Evolutionary conservation across 2,888 invertebrate species (phyloP).

Genomic region (Gryllus longicercus): DNA sequence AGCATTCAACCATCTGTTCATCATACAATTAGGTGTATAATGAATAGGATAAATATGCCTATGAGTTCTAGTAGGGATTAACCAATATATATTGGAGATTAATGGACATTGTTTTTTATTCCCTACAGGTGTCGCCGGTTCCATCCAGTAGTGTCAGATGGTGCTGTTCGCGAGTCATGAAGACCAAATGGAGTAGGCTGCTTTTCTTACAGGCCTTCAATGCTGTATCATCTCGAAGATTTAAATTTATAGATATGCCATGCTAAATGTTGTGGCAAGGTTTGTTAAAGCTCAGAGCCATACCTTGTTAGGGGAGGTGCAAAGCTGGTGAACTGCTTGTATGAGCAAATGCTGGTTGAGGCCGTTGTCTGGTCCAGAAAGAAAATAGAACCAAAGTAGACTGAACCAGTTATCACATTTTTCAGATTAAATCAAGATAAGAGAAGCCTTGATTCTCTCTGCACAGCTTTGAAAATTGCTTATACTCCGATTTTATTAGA

Average conservation of each 20-base stretch:
- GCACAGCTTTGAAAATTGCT: constrained; percentile 8
- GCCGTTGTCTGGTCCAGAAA: constrained; percentile 11
- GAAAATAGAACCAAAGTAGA: constrained; percentile 9
- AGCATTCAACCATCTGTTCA: no score
- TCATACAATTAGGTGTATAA: no score
- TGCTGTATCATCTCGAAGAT: constrained; percentile 19
- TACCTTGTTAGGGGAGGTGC: not conserved
- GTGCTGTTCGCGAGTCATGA: constrained; percentile 31
- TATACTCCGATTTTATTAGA: not conserved
- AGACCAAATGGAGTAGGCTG: constrained; percentile 5
- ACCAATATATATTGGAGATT: no score
- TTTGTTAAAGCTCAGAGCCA: not conserved
- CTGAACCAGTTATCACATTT: not conserved
- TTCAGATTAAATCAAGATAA: not conserved
- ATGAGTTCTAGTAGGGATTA: no score
- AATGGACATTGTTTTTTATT: no score
- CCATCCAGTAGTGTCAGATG: constrained; percentile 39
- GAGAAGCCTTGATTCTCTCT: not conserved
- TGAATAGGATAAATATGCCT: no score
- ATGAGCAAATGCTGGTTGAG: not conserved
- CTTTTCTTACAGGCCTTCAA: constrained; percentile 1
- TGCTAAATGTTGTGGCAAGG: not conserved
- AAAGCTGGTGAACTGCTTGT: not conserved
- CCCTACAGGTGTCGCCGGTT: constrained; percentile 40
- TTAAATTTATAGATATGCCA: not conserved